A percentile compares a stretch with the other conserved stretches of the same genome.
Evolutionary conservation across 2,797 vertebrate species (phyloP).

Genomic region (Danio aesculapii): DNA sequence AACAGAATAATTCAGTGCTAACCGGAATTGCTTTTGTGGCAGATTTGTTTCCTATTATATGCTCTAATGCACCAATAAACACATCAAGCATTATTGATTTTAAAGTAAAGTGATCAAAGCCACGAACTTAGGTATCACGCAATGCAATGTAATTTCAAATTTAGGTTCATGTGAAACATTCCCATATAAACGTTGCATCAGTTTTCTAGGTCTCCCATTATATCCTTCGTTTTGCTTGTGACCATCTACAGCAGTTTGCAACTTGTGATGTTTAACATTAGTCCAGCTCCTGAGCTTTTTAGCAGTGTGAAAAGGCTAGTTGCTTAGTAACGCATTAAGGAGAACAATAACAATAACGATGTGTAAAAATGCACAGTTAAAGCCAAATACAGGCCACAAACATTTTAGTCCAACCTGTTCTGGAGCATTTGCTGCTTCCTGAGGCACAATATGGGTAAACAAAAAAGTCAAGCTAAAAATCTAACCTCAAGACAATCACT

Average conservation of each 20-base stretch:
- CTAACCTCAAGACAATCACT: not conserved
- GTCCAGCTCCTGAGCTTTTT: not conserved
- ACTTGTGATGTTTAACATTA: slow-evolving; percentile 12
- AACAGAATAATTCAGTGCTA: not conserved
- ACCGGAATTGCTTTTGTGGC: not conserved
- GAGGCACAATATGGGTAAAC: not conserved
- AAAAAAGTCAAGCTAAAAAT: slow-evolving; percentile 1
- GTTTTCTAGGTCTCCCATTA: not conserved
- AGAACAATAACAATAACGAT: not conserved
- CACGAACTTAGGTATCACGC: not conserved
- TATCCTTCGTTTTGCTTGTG: not conserved
- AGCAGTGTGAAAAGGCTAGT: slow-evolving; percentile 23
- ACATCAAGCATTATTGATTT: not conserved
- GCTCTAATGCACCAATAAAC: not conserved
- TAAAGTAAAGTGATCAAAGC: not conserved
- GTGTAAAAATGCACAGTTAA: slow-evolving; percentile 10
- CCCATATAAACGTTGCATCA: not conserved
- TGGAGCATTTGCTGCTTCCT: not conserved
- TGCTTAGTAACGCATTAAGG: slow-evolving; percentile 30
- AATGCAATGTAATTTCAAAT: not conserved
- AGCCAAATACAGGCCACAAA: slow-evolving; percentile 13
- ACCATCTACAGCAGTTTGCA: not conserved
- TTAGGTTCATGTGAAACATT: not conserved
- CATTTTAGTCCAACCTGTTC: slow-evolving; percentile 10
- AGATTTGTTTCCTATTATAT: not conserved